Evolutionary conservation across 2,113 vertebrate genomes (phyloP).

Genomic region (Rana temporaria): DNA sequence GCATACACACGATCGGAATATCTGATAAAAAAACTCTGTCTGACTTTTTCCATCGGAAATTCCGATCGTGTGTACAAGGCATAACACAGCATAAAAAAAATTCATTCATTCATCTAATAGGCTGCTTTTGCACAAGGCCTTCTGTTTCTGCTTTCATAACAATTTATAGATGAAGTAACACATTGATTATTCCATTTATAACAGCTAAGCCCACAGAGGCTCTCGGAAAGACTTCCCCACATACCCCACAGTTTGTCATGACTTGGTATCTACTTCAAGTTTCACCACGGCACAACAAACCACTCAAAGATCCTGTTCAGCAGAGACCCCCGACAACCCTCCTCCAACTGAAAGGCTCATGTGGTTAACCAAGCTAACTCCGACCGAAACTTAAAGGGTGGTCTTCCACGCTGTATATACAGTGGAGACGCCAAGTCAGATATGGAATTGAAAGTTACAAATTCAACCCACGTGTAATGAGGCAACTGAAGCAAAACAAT

Average conservation of each 20-base stretch:
- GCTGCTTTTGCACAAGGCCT: too few relatives aligned
- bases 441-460: conserved; percentile 58
- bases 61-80: too few relatives aligned
- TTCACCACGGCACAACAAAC: conserved; percentile 10
- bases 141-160: too few relatives aligned
- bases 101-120: too few relatives aligned
- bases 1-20: too few relatives aligned
- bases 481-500: neutral
- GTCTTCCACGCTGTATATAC: conserved; percentile 65
- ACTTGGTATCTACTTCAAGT: neutral
- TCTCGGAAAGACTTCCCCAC: neutral
- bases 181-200: neutral
- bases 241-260: neutral
- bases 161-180: too few relatives aligned
- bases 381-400: conserved; percentile 74
- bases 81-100: too few relatives aligned
- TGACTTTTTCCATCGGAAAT: too few relatives aligned
- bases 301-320: neutral
- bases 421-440: conserved; percentile 65
- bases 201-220: neutral
- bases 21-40: too few relatives aligned
- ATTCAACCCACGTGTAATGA: conserved; percentile 62
- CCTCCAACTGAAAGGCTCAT: conserved; percentile 58
- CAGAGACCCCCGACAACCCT: conserved; percentile 54
- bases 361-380: conserved; percentile 76